These are phyloP conservation scores for Noctua fimbriata DNA, from an alignment of 2,888 invertebrate genomes.

Conservation along the genomic window DNA sequence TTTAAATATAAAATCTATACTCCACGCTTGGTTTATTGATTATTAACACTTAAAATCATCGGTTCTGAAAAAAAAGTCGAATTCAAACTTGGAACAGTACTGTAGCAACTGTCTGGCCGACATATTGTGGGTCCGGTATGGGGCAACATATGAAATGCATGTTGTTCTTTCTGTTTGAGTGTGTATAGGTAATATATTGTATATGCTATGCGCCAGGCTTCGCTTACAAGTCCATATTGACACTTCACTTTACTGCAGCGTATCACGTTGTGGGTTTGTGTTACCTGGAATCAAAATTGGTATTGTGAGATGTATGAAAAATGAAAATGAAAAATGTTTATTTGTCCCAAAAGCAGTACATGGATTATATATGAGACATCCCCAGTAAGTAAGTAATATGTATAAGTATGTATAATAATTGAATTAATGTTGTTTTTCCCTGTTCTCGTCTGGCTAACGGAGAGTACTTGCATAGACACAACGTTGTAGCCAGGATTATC, in stretches of 20 bases:
- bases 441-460: too few species aligned
- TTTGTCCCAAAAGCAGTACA: too few species aligned
- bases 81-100: slow-evolving; percentile 55
- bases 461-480: too few species aligned
- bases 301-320: slow-evolving; percentile 4
- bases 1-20: slow-evolving; percentile 67
- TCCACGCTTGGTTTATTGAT: slow-evolving; percentile 66
- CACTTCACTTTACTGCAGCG: slow-evolving; percentile 87
- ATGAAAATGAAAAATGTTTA: too few species aligned
- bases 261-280: slow-evolving; percentile 74
- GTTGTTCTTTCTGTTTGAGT: slow-evolving; percentile 73
- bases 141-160: slow-evolving; percentile 69
- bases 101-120: slow-evolving; percentile 67
- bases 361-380: too few species aligned
- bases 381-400: too few species aligned
- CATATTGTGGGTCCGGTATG: slow-evolving; percentile 43
- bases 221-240: slow-evolving; percentile 87
- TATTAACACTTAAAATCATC: slow-evolving; percentile 76
- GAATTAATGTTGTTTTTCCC: too few species aligned
- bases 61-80: slow-evolving; percentile 55
- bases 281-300: slow-evolving; percentile 74
- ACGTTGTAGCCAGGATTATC: too few species aligned
- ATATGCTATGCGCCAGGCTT: slow-evolving; percentile 83
- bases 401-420: too few species aligned
- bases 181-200: slow-evolving; percentile 73